Evolutionary conservation across 2,888 invertebrate species (phyloP).

Genomic region (Metalampra italica): DNA sequence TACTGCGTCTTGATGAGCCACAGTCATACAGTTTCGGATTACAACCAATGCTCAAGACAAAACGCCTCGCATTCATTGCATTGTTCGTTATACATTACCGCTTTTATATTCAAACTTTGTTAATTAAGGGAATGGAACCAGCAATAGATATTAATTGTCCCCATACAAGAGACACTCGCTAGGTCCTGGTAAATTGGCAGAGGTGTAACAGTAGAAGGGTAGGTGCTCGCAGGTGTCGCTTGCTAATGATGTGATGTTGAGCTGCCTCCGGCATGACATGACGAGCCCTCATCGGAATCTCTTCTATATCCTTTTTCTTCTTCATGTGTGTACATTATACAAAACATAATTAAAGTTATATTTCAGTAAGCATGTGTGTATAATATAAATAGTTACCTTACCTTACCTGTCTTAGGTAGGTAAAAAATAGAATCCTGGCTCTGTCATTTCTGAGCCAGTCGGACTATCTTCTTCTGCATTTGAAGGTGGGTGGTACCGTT

Average conservation of each 20-base stretch:
- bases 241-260: constrained; percentile 49
- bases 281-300: constrained; percentile 36
- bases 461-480: no score
- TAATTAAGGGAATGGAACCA: background rate
- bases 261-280: constrained; percentile 41
- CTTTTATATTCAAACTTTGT: background rate
- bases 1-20: constrained; percentile 52
- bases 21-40: constrained; percentile 57
- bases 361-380: no score
- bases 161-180: background rate
- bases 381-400: no score
- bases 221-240: constrained; percentile 44
- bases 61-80: constrained; percentile 17
- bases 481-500: no score
- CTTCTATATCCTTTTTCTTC: constrained; percentile 33
- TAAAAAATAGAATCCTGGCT: no score
- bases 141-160: constrained; percentile 14
- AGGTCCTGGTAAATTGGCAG: background rate
- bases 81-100: constrained; percentile 26
- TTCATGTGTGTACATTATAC: background rate
- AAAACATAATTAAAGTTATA: no score
- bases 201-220: constrained; percentile 24
- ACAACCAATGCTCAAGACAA: constrained; percentile 37
- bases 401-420: no score
- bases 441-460: no score